Evolutionary conservation across 53 echinoderm and acorn worm genomes (phyloP), one percentile per base, ranked within the genome.

Genomic region (Hippasteria phrygiana): DNA sequence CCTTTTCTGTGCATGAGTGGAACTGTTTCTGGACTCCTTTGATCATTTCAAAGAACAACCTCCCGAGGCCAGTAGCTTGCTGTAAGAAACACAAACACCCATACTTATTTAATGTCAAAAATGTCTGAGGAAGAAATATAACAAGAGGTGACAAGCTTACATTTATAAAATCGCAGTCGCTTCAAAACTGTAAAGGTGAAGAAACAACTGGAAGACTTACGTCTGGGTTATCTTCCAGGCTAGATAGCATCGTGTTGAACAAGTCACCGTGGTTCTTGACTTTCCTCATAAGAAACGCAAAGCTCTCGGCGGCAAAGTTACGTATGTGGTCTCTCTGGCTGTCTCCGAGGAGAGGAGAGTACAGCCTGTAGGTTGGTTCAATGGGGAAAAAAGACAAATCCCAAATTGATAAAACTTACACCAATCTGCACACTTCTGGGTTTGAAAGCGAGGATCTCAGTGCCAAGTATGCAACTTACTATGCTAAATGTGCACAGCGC

Each of bases 241-340:
- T 91, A 3, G 55, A 48, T 0, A 96, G 90, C 80, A 99, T 94
- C 90, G 88, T 90, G 56, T 93, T 88, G 81, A 99, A 96, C 40
- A 99, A 62, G 13, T 90, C 69, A 74, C 85, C 90, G 41, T 91
- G 94, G 33, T 90, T 77, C 73, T 92, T 91, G 35, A 94, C 90
- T 64, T 99, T 99, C 34, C 99, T 89, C 88, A 99, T 92, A 28
- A 99, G 85, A 76, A 96, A 99, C 1, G 96, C 96, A 91, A 98
- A 99, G 74, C 99, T 99, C 83, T 99, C 99, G 0, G 99, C 95
- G 2, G 98, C 99, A 88, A 99, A 99, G 78, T 91, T 87, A 18
- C 87, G 95, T 5, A 99, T 94, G 83, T 99, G 94, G 0, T 93
- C 93, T 66, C 89, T 96, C 87, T 90, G 94, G 22, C 88, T 29